phyloP scores from a whole-genome alignment of 2,113 vertebrate species.

The Egretta garzetta region DNA sequence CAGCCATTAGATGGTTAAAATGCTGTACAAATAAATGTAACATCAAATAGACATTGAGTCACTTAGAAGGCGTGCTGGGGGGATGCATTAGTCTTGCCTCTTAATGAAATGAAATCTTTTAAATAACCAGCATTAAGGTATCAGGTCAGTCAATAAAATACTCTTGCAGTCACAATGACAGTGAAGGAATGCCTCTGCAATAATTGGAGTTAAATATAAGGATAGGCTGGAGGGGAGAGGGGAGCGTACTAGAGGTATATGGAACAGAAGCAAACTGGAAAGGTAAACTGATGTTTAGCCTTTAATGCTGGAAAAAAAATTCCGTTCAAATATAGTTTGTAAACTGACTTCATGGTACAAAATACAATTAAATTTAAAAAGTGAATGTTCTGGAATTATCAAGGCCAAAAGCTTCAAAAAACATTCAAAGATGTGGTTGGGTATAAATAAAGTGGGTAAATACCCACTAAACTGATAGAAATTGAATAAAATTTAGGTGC shows the following conservation, averaged over 20 bases:
- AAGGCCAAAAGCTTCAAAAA: not conserved
- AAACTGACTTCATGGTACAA: not conserved
- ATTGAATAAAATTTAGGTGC: not conserved
- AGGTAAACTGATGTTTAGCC: not conserved
- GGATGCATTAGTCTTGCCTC: not conserved
- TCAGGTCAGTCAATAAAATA: not conserved
- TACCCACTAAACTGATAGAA: not conserved
- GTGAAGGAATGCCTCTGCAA: not conserved
- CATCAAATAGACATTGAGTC: not conserved
- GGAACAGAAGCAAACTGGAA: not conserved
- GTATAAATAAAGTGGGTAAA: accelerated
- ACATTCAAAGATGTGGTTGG: accelerated
- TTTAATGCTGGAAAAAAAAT: not conserved
- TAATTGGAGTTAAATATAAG: not conserved
- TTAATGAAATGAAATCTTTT: not conserved
- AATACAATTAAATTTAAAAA: not conserved
- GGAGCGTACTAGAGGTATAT: not conserved
- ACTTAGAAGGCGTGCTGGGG: not conserved
- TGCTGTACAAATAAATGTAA: not conserved
- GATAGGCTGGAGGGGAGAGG: not conserved
- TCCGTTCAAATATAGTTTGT: not conserved
- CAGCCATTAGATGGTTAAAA: not conserved
- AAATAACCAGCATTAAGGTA: not conserved
- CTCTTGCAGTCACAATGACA: not conserved
- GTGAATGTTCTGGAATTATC: not conserved